A percentile compares a stretch with the other conserved stretches of the same genome.
These are phyloP conservation scores for Cyphomyrus discorhynchus DNA, from an alignment of 2,113 vertebrate genomes.

Conservation along the genomic window DNA sequence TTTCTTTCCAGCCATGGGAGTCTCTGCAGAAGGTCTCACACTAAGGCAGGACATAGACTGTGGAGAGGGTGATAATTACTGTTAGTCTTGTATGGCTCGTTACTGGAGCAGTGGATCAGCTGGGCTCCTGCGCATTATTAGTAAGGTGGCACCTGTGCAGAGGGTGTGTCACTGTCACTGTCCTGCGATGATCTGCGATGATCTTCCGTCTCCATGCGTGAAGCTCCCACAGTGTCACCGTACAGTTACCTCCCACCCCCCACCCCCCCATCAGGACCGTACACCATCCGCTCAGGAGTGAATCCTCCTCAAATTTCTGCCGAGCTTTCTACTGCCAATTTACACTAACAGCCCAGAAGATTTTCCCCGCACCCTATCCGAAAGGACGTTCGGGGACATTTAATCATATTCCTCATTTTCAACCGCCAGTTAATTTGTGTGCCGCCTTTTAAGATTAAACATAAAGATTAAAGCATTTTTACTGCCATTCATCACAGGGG, in stretches of 20 bases:
- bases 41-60: slow-evolving; percentile 37
- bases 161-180: background rate
- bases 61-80: slow-evolving; percentile 35
- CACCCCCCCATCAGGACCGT: background rate
- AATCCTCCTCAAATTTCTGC: background rate
- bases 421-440: background rate
- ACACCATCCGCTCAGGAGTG: background rate
- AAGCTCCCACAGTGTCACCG: background rate
- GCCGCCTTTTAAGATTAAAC: background rate
- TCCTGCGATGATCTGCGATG: background rate
- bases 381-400: background rate
- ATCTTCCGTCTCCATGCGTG: background rate
- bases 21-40: slow-evolving; percentile 32
- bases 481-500: background rate
- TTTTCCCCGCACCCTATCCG: background rate
- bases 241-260: background rate
- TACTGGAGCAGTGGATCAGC: slow-evolving; percentile 41
- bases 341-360: background rate
- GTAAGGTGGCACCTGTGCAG: background rate
- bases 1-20: slow-evolving; percentile 21
- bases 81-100: slow-evolving; percentile 30
- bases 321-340: background rate
- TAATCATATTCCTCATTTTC: background rate
- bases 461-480: background rate
- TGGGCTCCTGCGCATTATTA: slow-evolving; percentile 23